Evolutionary conservation across 2,797 vertebrate genomes (phyloP), one percentile per base, ranked within the genome.

Genomic region (Aratinga solstitialis): DNA sequence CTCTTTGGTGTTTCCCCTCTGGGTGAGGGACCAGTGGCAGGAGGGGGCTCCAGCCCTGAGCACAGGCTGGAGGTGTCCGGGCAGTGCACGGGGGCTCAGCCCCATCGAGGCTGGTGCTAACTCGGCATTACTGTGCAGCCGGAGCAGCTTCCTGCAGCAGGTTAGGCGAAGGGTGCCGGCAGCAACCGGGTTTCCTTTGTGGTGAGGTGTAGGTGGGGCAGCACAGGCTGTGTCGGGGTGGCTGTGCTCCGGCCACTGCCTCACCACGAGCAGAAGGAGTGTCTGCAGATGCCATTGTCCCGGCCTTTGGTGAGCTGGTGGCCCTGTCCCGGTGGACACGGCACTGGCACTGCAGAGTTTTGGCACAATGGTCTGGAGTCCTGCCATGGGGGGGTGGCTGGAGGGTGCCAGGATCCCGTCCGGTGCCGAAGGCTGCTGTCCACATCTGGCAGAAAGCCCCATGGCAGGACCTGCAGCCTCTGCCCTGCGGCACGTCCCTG

Each of bases 391-490:
- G 76, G 3, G 36, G 12, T n/a, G 53, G 13, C 32, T 56, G 54
- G 32, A 23, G 21, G 54, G 54, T 56, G 21, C 54, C 54, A 56
- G 32, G 16, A 11, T 51, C 48, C 26, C 14, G 9, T 50, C 48
- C 9, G 9, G 48, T 27, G 48, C 26, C 15, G 48, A 16, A 27
- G 26, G 15, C 4, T 9, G 26, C 14, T 50, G 48, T 50, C 26
- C 48, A 50, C 48, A 50, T 50, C 65, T 91, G 96, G 92, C 65
- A 36, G 67, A 91, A 96, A 96, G 42, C 51, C 86, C 76, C 14
- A 3, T 20, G 3, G 90, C 5, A 3, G 83, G 78, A 84, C 88
- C 75, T 84, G 80, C 78, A 2, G 27, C 71, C n/a, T 10, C 18
- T 38, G 65, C 53, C 72, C 76, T 9, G 11, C 7, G 1, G 80